Evolutionary conservation across 2,113 vertebrate genomes (phyloP), one percentile per base, ranked within the genome.

Genomic region (Danionella cerebrum): DNA sequence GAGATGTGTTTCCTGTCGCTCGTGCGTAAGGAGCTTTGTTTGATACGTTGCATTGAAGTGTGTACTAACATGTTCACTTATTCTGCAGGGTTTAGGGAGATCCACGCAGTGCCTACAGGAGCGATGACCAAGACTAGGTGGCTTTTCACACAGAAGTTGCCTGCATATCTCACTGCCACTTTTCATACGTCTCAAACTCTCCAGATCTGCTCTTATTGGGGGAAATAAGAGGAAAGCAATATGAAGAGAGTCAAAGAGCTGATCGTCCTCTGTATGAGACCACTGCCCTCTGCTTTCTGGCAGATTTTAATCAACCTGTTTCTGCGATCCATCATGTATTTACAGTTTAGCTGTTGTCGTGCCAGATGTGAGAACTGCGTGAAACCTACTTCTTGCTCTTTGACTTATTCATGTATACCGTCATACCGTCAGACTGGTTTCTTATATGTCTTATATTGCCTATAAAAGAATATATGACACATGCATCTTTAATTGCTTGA

Each of bases 281-380:
- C 21, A 57, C 66, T 51, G 59, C 19, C 52, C 50, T 39, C 39
- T 68, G 39, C 48, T 31, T 8, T 44, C 10, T 35, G 29, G 53
- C 38, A 64, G 41, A 70, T 44, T 19, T 52, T 50, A 38, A 18
- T 55, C 24, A 25, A 53, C 16, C n/a, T 41, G 22, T 41, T 36
- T 58, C 58, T 66, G 29, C 18, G 70, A 24, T 70, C 62, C 47
- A 70, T 54, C 48, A 60, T 60, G 62, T 67, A 47, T 66, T 70
- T 57, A 67, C 25, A 29, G 67, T 69, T 69, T 74, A 51, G 60
- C 36, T 66, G 54, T 66, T 67, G 44, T 66, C 16, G 64, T 65
- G 57, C 38, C 62, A 70, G 39, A 66, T 70, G 67, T 74, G 57
- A 60, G 39, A 60, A 18, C 51, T 74, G 36, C 45, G 59, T 59